phyloP scores from a whole-genome alignment of 2,797 vertebrate species.

The Labeo calbasu region DNA sequence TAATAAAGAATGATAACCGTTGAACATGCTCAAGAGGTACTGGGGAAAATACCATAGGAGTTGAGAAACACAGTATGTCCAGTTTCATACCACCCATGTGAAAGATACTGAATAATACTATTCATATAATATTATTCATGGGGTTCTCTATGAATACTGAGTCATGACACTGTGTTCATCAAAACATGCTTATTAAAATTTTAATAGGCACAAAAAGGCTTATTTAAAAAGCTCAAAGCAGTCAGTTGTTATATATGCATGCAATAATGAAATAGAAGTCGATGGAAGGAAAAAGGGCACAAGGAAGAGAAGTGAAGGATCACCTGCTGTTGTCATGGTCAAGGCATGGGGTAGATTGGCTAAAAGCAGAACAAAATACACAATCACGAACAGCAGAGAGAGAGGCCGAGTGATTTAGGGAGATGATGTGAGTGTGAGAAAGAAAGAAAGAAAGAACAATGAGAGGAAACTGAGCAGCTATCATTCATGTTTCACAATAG shows the following conservation, averaged over 20 bases:
- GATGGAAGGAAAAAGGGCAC: constrained; percentile 34
- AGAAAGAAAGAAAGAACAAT: constrained; percentile 24
- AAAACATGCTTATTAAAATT: constrained; percentile 17
- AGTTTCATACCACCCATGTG: constrained; percentile 17
- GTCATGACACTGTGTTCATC: neutral
- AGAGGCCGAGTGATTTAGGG: constrained; percentile 52
- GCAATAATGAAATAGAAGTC: constrained; percentile 14
- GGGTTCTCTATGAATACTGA: constrained; percentile 4
- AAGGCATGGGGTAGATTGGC: constrained; percentile 94
- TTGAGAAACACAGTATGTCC: neutral
- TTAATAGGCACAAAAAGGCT: neutral
- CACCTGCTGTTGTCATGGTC: constrained; percentile 99
- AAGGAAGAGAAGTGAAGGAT: constrained; percentile 76
- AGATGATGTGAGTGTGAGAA: constrained; percentile 51
- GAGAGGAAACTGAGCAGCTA: constrained; percentile 23
- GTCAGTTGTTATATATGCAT: constrained; percentile 2
- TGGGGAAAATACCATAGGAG: neutral
- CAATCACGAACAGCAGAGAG: constrained; percentile 76
- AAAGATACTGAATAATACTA: neutral
- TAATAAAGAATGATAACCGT: constrained; percentile 15
- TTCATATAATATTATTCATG: neutral
- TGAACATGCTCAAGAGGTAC: constrained; percentile 13
- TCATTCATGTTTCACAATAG: constrained; percentile 23
- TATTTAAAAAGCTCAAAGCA: neutral
- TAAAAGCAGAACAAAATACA: constrained; percentile 90